A percentile compares a stretch with the other conserved stretches of the same genome.
phyloP scores from a whole-genome alignment of 2,797 vertebrate species.

The Orientallactaga sibirica region DNA sequence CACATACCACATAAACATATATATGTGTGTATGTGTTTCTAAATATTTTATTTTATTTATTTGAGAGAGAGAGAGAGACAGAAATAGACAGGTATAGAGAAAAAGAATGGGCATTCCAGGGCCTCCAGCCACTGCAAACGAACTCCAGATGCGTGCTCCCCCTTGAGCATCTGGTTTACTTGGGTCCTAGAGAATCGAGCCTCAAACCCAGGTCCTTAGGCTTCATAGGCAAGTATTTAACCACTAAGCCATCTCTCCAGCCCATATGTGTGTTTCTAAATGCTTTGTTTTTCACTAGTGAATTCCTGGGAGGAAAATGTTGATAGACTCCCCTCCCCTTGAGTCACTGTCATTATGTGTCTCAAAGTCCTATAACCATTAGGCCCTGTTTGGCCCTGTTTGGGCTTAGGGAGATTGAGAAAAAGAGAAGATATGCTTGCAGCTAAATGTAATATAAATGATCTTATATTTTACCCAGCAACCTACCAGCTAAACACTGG shows the following conservation, averaged over 20 bases:
- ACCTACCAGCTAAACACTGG: background rate
- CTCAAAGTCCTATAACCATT: background rate
- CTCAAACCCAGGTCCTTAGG: no score
- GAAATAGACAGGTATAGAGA: no score
- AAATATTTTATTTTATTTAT: background rate
- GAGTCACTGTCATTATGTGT: background rate
- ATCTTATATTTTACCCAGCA: background rate
- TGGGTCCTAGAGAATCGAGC: no score
- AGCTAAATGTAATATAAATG: background rate
- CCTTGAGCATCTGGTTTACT: no score
- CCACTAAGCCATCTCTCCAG: no score
- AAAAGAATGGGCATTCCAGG: no score
- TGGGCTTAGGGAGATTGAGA: background rate
- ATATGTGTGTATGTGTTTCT: background rate
- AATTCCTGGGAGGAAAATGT: background rate
- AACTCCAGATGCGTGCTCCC: no score
- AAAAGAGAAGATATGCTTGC: background rate
- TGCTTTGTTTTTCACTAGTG: background rate
- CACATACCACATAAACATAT: no score
- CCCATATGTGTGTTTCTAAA: conserved; percentile 11
- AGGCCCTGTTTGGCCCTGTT: background rate
- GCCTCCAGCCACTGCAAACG: no score
- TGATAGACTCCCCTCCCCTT: background rate
- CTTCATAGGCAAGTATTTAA: no score
- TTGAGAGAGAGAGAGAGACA: no score